These are phyloP conservation scores for Fulica atra DNA, from an alignment of 2,113 vertebrate genomes.

Conservation along the genomic window DNA sequence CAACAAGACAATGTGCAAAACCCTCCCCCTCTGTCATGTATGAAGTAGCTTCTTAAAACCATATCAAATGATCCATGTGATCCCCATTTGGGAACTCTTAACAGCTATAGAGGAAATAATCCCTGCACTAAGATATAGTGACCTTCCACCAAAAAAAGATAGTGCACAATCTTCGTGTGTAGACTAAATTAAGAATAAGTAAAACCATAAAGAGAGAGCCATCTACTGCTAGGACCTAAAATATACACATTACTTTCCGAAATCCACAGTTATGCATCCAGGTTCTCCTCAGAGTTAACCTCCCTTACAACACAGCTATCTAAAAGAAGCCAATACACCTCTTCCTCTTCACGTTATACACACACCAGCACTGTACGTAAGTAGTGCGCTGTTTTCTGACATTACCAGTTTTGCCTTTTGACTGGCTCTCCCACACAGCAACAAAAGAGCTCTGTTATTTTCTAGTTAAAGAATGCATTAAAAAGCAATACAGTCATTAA, in stretches of 20 bases:
- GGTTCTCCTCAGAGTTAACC: neutral
- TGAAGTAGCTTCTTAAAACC: neutral
- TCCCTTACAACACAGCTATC: neutral
- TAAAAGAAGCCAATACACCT: neutral
- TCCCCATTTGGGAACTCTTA: neutral
- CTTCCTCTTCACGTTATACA: neutral
- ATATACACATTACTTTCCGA: neutral
- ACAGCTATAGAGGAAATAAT: neutral
- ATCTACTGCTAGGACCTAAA: neutral
- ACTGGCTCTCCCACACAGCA: neutral
- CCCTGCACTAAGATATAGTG: neutral
- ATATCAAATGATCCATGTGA: neutral
- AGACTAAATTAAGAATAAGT: neutral
- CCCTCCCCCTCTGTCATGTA: neutral
- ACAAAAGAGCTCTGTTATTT: neutral
- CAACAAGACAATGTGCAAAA: neutral
- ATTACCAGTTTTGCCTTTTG: neutral
- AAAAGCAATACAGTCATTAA: neutral
- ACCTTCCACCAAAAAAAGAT: neutral
- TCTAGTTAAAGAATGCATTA: neutral
- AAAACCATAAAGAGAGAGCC: neutral
- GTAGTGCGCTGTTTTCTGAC: neutral
- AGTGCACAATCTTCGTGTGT: neutral
- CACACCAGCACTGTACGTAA: neutral
- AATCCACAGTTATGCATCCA: neutral